phyloP scores from a whole-genome alignment of 2,888 invertebrate genomes.

The Vanessa cardui region DNA sequence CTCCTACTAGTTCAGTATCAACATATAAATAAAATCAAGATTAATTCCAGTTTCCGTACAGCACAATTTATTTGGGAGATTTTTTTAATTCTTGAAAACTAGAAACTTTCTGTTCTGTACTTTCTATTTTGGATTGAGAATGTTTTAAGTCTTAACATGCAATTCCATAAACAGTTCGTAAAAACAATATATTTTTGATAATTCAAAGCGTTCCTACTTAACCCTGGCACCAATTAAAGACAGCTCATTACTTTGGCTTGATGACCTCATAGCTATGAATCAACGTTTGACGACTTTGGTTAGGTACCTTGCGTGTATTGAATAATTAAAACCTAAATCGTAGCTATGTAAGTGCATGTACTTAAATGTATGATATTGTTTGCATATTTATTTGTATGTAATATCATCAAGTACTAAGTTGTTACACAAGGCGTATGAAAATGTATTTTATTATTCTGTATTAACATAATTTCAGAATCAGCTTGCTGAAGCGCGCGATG shows the following conservation, averaged over 20 bases:
- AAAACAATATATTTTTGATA: background rate
- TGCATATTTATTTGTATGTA: too few species aligned
- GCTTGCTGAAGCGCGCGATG: constrained; percentile 69
- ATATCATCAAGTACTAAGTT: too few species aligned
- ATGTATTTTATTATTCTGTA: background rate
- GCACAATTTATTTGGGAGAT: too few species aligned
- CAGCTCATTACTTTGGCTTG: constrained; percentile 44
- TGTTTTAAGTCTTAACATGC: too few species aligned
- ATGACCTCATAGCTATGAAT: constrained; percentile 63
- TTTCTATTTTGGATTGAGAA: too few species aligned
- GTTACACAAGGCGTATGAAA: background rate
- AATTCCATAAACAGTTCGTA: background rate
- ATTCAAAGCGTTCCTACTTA: constrained; percentile 26
- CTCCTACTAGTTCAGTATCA: background rate
- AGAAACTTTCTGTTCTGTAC: too few species aligned
- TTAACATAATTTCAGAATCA: constrained; percentile 61
- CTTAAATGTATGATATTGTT: background rate
- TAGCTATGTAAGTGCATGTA: background rate
- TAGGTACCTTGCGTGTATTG: constrained; percentile 27
- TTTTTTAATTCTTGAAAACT: too few species aligned
- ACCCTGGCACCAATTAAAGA: constrained; percentile 61
- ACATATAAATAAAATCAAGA: too few species aligned
- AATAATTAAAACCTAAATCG: background rate
- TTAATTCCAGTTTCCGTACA: too few species aligned
- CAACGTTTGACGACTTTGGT: constrained; percentile 43